Percentiles rank a stretch among this genome's conserved stretches.
phyloP scores from a whole-genome alignment of 2,113 vertebrate species.

The Andinoacara biseriatus region DNA sequence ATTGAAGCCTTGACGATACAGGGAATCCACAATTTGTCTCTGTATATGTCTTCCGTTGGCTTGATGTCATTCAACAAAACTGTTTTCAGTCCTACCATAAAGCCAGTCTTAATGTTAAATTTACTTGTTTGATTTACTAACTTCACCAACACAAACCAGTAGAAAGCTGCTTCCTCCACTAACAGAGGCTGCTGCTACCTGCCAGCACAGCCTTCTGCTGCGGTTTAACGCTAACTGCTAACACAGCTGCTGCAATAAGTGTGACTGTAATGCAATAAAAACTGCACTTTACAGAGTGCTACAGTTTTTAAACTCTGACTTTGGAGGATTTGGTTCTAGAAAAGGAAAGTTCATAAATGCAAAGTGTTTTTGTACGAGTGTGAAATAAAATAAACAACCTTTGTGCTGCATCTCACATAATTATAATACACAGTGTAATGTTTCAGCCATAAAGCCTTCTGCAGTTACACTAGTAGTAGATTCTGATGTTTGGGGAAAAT shows the following conservation, averaged over 20 bases:
- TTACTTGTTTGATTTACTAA: neutral
- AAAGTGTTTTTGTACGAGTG: no score
- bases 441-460: no score
- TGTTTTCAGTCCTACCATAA: neutral
- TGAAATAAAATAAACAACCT: no score
- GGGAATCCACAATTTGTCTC: neutral
- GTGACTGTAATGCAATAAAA: no score
- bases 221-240: neutral
- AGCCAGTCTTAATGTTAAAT: neutral
- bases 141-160: neutral
- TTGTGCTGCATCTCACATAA: no score
- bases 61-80: neutral
- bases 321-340: no score
- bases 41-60: neutral
- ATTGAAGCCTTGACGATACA: slow-evolving; percentile 42
- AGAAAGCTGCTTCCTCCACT: neutral
- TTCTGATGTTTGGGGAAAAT: no score
- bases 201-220: neutral
- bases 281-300: no score
- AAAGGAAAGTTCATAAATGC: no score
- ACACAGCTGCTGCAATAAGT: neutral
- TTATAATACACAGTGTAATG: no score
- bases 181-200: neutral
- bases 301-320: no score
- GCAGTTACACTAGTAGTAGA: no score